phyloP scores from a whole-genome alignment of 2,888 invertebrate species.

The Apamea monoglypha region DNA sequence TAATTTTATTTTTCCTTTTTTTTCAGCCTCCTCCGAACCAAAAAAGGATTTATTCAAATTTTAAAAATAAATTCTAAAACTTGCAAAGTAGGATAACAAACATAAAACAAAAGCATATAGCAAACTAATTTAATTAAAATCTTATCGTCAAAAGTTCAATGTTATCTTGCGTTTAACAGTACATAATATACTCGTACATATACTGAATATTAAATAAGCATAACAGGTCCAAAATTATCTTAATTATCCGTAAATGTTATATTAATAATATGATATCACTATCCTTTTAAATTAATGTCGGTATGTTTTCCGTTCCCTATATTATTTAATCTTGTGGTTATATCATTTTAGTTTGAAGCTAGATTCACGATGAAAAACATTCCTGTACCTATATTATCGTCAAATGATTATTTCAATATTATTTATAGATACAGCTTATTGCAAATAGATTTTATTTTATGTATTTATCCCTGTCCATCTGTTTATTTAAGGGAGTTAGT shows the following conservation, averaged over 20 bases:
- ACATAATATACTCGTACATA: neutral
- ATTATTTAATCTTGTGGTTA: constrained; percentile 52
- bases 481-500: neutral
- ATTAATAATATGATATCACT: constrained; percentile 34
- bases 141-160: constrained; percentile 24
- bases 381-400: neutral
- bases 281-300: constrained; percentile 38
- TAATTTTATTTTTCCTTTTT: constrained; percentile 45
- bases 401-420: constrained; percentile 12
- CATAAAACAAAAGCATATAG: neutral
- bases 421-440: neutral
- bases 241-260: constrained; percentile 50
- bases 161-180: constrained; percentile 7
- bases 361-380: constrained; percentile 4
- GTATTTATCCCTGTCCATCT: constrained; percentile 44
- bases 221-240: constrained; percentile 34
- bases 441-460: constrained; percentile 21
- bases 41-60: neutral
- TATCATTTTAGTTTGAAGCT: constrained; percentile 50
- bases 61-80: neutral
- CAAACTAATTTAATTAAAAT: neutral
- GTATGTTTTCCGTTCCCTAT: constrained; percentile 44
- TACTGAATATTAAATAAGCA: neutral
- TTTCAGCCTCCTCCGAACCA: constrained; percentile 1
- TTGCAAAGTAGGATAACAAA: neutral